Conservation (phyloP, 2,797 vertebrate genomes). For the Cryptoprocta ferox region DNA sequence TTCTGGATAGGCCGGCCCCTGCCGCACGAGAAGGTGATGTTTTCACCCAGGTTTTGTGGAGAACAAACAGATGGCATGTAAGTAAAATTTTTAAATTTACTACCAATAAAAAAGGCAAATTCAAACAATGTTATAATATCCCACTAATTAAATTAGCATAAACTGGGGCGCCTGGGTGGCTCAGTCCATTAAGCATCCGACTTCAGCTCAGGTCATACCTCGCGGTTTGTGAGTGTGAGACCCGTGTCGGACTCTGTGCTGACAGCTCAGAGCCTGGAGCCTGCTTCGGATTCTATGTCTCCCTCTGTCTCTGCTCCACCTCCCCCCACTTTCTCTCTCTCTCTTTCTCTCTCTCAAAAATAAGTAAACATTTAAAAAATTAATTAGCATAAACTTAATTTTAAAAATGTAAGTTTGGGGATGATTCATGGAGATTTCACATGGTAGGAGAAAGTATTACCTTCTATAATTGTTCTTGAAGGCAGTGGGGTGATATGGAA, state of each 20-base stretch:
- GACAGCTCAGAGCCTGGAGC: too few relatives aligned
- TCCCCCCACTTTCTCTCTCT: too few relatives aligned
- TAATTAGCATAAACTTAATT: background rate
- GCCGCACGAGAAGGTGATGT: background rate
- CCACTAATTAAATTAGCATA: background rate
- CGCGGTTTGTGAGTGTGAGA: too few relatives aligned
- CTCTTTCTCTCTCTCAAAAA: too few relatives aligned
- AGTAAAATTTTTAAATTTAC: background rate
- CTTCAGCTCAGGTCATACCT: too few relatives aligned
- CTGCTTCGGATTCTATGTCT: too few relatives aligned
- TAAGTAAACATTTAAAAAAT: too few relatives aligned
- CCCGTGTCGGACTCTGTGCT: too few relatives aligned
- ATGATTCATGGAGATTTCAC: background rate
- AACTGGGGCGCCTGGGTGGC: background rate
- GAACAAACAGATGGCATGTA: background rate
- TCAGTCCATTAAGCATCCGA: too few relatives aligned
- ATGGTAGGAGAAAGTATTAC: background rate
- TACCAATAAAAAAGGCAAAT: constrained; percentile 24
- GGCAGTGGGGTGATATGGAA: background rate
- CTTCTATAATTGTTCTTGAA: constrained; percentile 3
- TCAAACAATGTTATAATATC: background rate
- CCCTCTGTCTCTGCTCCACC: too few relatives aligned
- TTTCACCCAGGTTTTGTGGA: background rate
- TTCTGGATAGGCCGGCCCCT: background rate
- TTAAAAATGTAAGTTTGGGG: background rate